These are phyloP conservation scores for Drosophila rubida DNA, from an alignment of 2,888 invertebrate species.

Conservation along the genomic window DNA sequence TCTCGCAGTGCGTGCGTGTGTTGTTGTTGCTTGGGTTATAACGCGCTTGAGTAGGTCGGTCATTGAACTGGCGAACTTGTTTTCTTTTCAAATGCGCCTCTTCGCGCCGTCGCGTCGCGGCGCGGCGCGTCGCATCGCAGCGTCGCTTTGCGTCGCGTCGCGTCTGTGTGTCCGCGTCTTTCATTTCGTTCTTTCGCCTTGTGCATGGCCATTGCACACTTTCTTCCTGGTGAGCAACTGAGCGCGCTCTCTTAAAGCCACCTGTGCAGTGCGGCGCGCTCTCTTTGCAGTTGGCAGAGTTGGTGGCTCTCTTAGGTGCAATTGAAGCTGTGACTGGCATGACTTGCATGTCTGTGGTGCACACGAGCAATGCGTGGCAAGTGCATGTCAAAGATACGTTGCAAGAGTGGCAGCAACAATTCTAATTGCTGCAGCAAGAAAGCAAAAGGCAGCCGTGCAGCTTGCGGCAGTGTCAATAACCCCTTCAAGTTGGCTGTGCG, in stretches of 20 bases:
- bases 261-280: constrained; percentile 39
- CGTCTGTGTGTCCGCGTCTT: constrained; percentile 38
- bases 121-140: constrained; percentile 3
- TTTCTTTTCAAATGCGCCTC: constrained; percentile 68
- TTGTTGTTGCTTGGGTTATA: constrained; percentile 68
- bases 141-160: constrained; percentile 16
- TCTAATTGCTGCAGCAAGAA: constrained; percentile 60
- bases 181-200: constrained; percentile 52
- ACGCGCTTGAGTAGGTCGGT: constrained; percentile 86
- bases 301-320: constrained; percentile 1
- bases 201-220: constrained; percentile 64
- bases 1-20: constrained; percentile 26
- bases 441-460: constrained; percentile 45
- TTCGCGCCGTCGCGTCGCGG: neutral
- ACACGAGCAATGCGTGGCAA: constrained; percentile 52
- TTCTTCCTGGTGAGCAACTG: constrained; percentile 69
- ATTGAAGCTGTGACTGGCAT: constrained; percentile 20
- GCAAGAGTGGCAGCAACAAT: constrained; percentile 45
- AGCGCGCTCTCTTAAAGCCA: constrained; percentile 33
- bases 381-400: constrained; percentile 38
- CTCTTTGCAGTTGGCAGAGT: constrained; percentile 27
- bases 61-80: constrained; percentile 85
- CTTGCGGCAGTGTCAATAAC: constrained; percentile 69
- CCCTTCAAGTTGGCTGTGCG: constrained; percentile 43
- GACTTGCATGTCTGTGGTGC: constrained; percentile 45